A percentile compares a stretch with the other conserved stretches of the same genome.
These are phyloP conservation scores for Danionella cerebrum DNA, from an alignment of 2,113 vertebrate species.

Conservation along the genomic window DNA sequence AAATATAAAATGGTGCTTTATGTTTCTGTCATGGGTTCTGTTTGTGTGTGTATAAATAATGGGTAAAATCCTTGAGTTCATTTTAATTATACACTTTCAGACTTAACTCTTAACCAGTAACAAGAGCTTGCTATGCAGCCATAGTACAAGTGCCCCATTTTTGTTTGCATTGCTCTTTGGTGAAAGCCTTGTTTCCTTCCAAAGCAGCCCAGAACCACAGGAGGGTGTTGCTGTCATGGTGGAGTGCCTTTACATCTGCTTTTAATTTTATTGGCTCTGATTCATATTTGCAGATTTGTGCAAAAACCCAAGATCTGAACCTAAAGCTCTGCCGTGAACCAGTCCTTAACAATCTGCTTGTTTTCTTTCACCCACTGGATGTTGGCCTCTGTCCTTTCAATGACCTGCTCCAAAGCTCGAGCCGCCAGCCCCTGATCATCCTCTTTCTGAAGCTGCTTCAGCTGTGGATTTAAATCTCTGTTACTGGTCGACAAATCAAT, in stretches of 20 bases:
- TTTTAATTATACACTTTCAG: no score
- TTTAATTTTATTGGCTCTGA: conserved; percentile 12
- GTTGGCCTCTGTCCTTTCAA: conserved; percentile 78
- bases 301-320: neutral
- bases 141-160: neutral
- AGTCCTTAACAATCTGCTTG: conserved; percentile 48
- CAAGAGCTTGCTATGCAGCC: no score
- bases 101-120: no score
- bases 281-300: neutral
- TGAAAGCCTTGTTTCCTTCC: neutral
- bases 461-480: conserved; percentile 55
- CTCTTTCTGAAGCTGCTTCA: conserved; percentile 63
- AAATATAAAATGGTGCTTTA: no score
- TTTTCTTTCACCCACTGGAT: conserved; percentile 80
- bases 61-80: no score
- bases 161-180: neutral
- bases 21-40: no score
- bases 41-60: no score
- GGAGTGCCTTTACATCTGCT: conserved; percentile 20
- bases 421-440: conserved; percentile 44
- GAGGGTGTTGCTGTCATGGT: conserved; percentile 6
- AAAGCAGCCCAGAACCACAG: conserved; percentile 10
- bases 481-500: no score
- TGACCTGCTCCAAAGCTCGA: conserved; percentile 59
- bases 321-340: conserved; percentile 62